Evolutionary conservation across 1,140 invertebrate species (phyloP), one percentile per base, ranked within the genome.

Genomic region (Diplogasteroides magnus): DNA sequence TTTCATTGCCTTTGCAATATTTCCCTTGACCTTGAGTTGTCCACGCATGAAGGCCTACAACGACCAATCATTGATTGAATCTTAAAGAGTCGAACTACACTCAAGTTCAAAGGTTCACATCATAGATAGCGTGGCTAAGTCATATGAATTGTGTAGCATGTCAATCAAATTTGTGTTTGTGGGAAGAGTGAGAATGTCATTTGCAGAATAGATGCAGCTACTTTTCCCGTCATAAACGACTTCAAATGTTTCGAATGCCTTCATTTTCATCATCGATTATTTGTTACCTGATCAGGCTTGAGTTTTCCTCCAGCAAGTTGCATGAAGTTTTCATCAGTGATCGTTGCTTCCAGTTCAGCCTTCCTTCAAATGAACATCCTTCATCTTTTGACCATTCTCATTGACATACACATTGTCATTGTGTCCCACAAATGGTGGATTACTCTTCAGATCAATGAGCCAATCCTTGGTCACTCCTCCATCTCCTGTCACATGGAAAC

Each of bases 1-100:
- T 83, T 94, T 97, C 91, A 97, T 91, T 2, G 93, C 93, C 13
- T 96, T 85, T 0, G 91, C 93, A 90, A 97, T 94, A 80, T 97
- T 97, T 57, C 94, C 95, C 83, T 93, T 90, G 63, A 95, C 90
- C 85, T 94, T 94, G 23, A 97, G 88, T 84, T 96, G 96, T 25
- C 93, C 94, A 85, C 96, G 92, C 88, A 97, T 96, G 84, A 97
- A 98, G 6, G 94, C 94, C 85, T 68, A 23, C n/a, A 68, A 57
- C 6, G n/a, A 55, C 28, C n/a, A n/a, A n/a, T n/a, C n/a, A n/a
- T n/a, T n/a, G n/a, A n/a, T n/a, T n/a, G n/a, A n/a, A n/a, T n/a
- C n/a, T 95, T 72, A 69, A 57, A 74, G 58, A 32, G 26, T 59
- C 48, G 26, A 15, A 74, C 74, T 48, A 61, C 37, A 61, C 3